Conservation (phyloP, 2,888 invertebrate species). For the Calameuta idolon region DNA sequence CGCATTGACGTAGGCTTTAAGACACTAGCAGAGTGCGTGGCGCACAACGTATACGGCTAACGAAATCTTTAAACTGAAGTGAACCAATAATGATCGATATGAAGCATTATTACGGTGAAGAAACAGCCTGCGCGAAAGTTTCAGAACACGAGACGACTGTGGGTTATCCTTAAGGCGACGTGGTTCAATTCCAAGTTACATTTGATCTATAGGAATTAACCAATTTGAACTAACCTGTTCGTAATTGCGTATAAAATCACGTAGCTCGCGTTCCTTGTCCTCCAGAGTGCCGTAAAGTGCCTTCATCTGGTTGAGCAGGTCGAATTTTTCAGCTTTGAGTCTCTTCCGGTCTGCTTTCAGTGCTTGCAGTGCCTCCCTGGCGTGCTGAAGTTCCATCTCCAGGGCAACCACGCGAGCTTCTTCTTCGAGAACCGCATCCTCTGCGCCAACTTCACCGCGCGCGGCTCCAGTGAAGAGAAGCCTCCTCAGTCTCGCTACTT, state of each 20-base stretch:
- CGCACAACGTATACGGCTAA: background rate
- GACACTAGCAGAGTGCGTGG: background rate
- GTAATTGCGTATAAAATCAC: constrained; percentile 94
- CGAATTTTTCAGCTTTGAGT: constrained; percentile 92
- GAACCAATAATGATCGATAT: constrained; percentile 10
- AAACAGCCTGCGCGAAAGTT: constrained; percentile 12
- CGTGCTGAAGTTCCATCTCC: constrained; percentile 80
- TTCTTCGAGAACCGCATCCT: constrained; percentile 68
- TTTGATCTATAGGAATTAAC: background rate
- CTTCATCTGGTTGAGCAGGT: constrained; percentile 93
- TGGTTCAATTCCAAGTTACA: background rate
- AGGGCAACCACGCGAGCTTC: constrained; percentile 72
- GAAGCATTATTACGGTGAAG: constrained; percentile 27
- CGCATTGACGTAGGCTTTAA: background rate
- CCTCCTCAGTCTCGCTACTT: constrained; percentile 77
- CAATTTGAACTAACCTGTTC: constrained; percentile 77
- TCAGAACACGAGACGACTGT: background rate
- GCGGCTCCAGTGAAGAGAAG: constrained; percentile 76
- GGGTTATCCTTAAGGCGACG: background rate
- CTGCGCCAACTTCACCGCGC: constrained; percentile 72
- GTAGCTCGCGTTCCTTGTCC: constrained; percentile 92
- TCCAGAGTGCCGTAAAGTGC: constrained; percentile 93
- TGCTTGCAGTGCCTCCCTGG: constrained; percentile 84
- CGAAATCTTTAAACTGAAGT: background rate
- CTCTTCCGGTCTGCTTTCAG: constrained; percentile 91